phyloP scores from a whole-genome alignment of 1,140 invertebrate species.

The Trinorchestia longiramus region DNA sequence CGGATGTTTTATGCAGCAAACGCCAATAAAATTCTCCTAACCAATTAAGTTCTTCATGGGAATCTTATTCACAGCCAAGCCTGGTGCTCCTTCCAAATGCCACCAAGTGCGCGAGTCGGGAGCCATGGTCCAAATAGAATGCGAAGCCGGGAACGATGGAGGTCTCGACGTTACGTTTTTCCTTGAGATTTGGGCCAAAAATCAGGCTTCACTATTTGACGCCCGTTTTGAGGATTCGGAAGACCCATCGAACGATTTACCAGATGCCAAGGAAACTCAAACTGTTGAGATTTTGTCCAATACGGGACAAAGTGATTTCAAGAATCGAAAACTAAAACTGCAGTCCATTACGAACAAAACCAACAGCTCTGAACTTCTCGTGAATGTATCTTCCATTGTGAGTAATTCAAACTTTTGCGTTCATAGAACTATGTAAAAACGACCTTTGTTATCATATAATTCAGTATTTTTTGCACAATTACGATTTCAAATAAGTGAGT shows the following conservation, averaged over 20 bases:
- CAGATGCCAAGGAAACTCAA: neutral
- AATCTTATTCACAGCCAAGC: slow-evolving; percentile 48
- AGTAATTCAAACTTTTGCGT: neutral
- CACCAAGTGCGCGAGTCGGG: neutral
- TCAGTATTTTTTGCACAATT: no score
- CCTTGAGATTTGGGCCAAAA: slow-evolving; percentile 24
- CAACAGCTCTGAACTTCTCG: neutral
- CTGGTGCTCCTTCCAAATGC: neutral
- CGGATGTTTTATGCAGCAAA: neutral
- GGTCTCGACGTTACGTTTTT: slow-evolving; percentile 5
- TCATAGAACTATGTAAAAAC: no score
- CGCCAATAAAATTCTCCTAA: neutral
- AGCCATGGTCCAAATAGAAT: slow-evolving; percentile 9
- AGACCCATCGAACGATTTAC: neutral
- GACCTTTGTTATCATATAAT: no score
- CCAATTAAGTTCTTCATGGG: slow-evolving; percentile 22
- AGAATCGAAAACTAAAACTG: neutral
- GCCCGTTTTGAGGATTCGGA: neutral
- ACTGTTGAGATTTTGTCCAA: neutral
- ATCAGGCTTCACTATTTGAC: neutral
- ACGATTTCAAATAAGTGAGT: no score
- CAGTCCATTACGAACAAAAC: neutral
- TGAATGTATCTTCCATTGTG: slow-evolving; percentile 3
- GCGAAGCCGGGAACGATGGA: neutral
- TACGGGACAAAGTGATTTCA: neutral